Evolutionary conservation across 2,113 vertebrate species (phyloP).

Genomic region (Helogale parvula): DNA sequence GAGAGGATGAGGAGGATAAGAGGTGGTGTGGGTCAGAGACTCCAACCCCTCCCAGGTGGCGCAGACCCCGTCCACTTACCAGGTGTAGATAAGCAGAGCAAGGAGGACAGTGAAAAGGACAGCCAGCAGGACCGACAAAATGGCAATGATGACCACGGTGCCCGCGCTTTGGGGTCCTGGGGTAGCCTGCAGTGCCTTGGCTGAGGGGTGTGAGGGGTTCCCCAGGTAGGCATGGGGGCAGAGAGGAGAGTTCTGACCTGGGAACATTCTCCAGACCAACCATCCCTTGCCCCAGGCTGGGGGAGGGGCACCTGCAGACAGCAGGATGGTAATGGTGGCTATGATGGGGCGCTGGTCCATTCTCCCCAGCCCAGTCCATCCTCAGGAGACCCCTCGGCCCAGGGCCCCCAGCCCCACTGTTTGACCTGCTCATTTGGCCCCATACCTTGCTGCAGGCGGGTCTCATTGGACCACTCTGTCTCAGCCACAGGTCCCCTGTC

Average conservation of each 20-base stretch:
- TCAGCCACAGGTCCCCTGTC: background rate
- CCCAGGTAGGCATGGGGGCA: background rate
- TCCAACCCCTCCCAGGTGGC: background rate
- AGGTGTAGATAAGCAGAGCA: slow-evolving; percentile 22
- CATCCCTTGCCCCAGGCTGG: no score
- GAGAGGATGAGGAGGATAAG: background rate
- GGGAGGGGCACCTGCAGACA: background rate
- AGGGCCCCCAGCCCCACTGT: fast-evolving
- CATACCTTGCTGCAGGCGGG: slow-evolving; percentile 76
- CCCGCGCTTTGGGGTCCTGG: background rate
- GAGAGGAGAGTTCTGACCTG: background rate
- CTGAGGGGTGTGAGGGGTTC: slow-evolving; percentile 59
- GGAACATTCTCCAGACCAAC: background rate
- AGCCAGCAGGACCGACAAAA: slow-evolving; percentile 83
- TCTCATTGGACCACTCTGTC: slow-evolving; percentile 42
- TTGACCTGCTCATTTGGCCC: fast-evolving
- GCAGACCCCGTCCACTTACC: background rate
- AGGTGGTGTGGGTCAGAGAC: background rate
- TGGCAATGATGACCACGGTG: slow-evolving; percentile 72
- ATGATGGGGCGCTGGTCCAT: background rate
- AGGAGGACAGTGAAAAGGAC: slow-evolving; percentile 76
- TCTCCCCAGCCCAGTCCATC: background rate
- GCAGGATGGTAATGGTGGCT: fast-evolving
- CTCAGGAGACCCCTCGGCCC: background rate
- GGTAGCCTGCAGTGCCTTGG: fast-evolving